Percentiles rank a stretch among this genome's conserved stretches.
Evolutionary conservation across 2,113 vertebrate species (phyloP).

Genomic region (Pardalotus punctatus): DNA sequence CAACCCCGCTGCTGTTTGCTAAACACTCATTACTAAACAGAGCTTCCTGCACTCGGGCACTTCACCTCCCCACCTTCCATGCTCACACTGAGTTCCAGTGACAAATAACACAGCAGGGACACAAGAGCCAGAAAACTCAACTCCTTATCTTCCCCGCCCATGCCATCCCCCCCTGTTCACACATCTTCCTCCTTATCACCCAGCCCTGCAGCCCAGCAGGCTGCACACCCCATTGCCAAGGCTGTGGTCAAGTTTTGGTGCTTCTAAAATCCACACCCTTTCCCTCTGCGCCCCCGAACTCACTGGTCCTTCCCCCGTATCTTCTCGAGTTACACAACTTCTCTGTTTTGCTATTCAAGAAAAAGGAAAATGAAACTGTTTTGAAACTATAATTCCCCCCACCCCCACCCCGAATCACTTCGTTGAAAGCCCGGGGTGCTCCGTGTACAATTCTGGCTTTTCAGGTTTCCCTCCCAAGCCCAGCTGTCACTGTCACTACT

Average conservation of each 20-base stretch:
- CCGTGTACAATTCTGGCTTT: background rate
- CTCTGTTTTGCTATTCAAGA: background rate
- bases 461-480: background rate
- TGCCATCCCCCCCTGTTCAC: background rate
- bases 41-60: background rate
- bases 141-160: background rate
- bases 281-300: background rate
- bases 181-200: background rate
- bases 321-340: background rate
- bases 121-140: background rate
- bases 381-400: background rate
- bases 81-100: background rate
- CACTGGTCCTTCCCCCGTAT: rapidly evolving
- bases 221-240: background rate
- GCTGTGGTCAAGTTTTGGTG: background rate
- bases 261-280: background rate
- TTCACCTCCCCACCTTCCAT: background rate
- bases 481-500: background rate
- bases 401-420: background rate
- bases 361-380: constrained; percentile 22
- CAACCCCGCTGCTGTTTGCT: background rate
- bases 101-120: background rate
- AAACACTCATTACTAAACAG: background rate
- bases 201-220: background rate
- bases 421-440: background rate